Percentiles rank a stretch among this genome's conserved stretches.
Evolutionary conservation across 2,113 vertebrate species (phyloP).

Genomic region (Butorides virescens): DNA sequence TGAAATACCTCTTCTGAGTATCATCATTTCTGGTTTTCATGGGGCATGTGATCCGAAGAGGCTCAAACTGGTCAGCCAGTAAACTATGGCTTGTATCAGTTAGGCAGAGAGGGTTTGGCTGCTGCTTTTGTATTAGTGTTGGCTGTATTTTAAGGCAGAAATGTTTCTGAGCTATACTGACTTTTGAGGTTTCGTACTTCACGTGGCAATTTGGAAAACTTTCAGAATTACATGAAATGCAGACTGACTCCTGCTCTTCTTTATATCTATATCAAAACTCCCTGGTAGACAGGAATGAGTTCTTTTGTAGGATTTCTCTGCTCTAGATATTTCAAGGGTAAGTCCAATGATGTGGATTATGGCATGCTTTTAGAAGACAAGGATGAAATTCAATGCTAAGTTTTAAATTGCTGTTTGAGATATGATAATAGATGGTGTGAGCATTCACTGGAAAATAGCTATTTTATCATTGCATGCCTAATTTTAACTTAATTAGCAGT

Average conservation of each 20-base stretch:
- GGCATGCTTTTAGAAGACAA: neutral
- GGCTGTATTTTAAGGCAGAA: neutral
- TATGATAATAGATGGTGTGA: neutral
- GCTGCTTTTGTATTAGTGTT: neutral
- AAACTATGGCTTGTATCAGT: neutral
- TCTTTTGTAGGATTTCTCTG: neutral
- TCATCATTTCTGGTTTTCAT: neutral
- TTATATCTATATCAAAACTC: neutral
- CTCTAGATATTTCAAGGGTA: neutral
- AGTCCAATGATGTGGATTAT: neutral
- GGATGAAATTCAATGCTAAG: neutral
- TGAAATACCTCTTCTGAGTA: neutral
- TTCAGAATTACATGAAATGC: neutral
- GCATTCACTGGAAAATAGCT: neutral
- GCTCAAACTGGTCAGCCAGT: neutral
- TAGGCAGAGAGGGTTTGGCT: neutral
- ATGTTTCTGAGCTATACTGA: neutral
- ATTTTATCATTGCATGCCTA: neutral
- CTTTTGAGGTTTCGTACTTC: neutral
- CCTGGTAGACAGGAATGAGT: neutral
- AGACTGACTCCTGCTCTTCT: neutral
- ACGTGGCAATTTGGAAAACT: neutral
- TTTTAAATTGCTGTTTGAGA: neutral
- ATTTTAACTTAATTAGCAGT: neutral
- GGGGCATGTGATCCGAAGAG: neutral